Percentiles rank a stretch among this genome's conserved stretches.
Evolutionary conservation across 2,888 invertebrate genomes (phyloP).

Genomic region (Rotaria sp.): DNA sequence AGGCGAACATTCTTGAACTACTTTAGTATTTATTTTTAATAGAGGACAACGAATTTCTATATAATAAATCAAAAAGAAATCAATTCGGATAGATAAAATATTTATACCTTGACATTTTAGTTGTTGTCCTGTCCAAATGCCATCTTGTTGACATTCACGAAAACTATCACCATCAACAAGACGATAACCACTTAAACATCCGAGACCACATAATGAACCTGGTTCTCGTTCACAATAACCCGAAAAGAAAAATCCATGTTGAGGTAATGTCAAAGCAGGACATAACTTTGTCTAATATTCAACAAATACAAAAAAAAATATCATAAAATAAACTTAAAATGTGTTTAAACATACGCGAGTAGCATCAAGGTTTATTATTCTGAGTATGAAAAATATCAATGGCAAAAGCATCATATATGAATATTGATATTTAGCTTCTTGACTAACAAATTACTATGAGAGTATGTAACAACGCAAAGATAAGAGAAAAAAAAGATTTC

Average conservation of each 20-base stretch:
- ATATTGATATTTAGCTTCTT: neutral
- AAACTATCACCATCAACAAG: neutral
- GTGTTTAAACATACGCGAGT: neutral
- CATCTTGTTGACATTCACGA: neutral
- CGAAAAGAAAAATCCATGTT: neutral
- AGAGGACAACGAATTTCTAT: neutral
- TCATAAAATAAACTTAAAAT: neutral
- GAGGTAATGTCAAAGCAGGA: neutral
- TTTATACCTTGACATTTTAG: neutral
- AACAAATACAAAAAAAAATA: neutral
- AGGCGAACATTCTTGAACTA: neutral
- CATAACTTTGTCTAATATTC: neutral
- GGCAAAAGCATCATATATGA: neutral
- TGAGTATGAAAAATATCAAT: neutral
- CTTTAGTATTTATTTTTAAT: neutral
- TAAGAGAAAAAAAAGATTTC: neutral
- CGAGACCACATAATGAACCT: neutral
- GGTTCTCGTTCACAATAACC: neutral
- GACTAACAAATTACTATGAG: too few relatives aligned
- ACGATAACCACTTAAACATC: neutral
- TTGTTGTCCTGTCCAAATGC: neutral
- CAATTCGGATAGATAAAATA: neutral
- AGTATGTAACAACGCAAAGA: neutral
- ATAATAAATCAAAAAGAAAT: neutral
- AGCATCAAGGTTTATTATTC: neutral